phyloP scores from a whole-genome alignment of 2,888 invertebrate genomes.

The Cheilosia impressa region DNA sequence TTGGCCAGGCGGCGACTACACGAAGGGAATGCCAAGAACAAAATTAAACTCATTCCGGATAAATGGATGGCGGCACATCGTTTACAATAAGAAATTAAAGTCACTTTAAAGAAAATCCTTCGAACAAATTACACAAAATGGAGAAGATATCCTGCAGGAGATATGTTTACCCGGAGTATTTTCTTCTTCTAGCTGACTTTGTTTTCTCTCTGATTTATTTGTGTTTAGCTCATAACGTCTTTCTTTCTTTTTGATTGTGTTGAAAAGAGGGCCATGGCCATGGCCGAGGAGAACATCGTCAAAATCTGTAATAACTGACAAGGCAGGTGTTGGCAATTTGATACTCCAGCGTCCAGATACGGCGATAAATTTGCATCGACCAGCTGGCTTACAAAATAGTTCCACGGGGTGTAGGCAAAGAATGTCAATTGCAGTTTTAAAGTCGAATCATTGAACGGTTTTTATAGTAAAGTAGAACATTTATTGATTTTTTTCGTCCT shows the following conservation, averaged over 20 bases:
- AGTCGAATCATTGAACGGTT: slow-evolving; percentile 5
- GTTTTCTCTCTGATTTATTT: slow-evolving; percentile 28
- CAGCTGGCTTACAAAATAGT: slow-evolving; percentile 6
- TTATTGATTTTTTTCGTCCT: neutral
- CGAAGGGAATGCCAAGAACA: neutral
- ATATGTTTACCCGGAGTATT: slow-evolving; percentile 2
- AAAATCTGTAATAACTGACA: slow-evolving; percentile 45
- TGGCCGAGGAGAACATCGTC: slow-evolving; percentile 10
- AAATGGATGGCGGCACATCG: slow-evolving; percentile 45
- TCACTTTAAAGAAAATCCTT: slow-evolving; percentile 51
- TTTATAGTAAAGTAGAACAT: neutral
- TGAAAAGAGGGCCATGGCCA: slow-evolving; percentile 3
- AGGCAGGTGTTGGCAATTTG: slow-evolving; percentile 27
- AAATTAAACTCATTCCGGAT: slow-evolving; percentile 30
- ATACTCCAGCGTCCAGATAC: neutral
- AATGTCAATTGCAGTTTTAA: slow-evolving; percentile 5
- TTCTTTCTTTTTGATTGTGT: slow-evolving; percentile 19
- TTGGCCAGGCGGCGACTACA: slow-evolving; percentile 21
- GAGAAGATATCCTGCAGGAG: slow-evolving; percentile 31
- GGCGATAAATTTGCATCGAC: slow-evolving; percentile 7
- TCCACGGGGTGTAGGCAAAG: neutral
- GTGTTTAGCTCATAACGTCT: slow-evolving; percentile 44
- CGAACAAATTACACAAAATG: slow-evolving; percentile 57
- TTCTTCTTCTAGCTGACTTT: slow-evolving; percentile 32
- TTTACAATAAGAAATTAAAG: slow-evolving; percentile 65